Evolutionary conservation across 2,113 vertebrate genomes (phyloP), one percentile per base, ranked within the genome.

Genomic region (Calyptommatus sinebrachiatus): DNA sequence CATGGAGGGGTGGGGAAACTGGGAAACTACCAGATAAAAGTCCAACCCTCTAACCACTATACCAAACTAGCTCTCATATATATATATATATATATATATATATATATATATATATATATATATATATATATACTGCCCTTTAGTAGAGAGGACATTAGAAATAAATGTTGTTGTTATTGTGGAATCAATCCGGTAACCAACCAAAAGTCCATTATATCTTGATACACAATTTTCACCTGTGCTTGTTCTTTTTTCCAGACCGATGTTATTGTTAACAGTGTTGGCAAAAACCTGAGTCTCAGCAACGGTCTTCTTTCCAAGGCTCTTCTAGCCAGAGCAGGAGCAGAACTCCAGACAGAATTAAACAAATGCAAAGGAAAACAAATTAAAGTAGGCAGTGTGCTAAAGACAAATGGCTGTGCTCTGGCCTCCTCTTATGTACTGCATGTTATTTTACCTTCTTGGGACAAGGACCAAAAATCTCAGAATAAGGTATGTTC

Each of bases 361-460:
- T 18, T 98, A 71, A 2, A 2, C 0, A 7, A 35, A 8, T 71
- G 85, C 53, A 1, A 31, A 83, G 35, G 46, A 41, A 26, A 2
- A 0, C 0, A 0, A 3, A 67, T 46, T 28, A 21, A 1, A 0
- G 7, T 50, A 8, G 97, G 96, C 14, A 90, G 92, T 0, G 75
- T 98, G 71, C 89, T 97, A 5, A 81, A 86, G 80, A 99, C 97
- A 2, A 61, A 87, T 0, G 95, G 96, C 45, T 95, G 88, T 67
- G 90, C 89, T 28, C 92, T 99, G 48, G 85, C 28, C 14, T 95
- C 96, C 90, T 83, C 14, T 7, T 0, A 28, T 1, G 95, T 99
- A 8, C 95, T 97, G 83, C 96, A 99, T 9, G 92, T 90, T 69
- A 71, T 99, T 0, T 5, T 89, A 26, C 94, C 96, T 7, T 0